Evolutionary conservation across 2,888 invertebrate genomes (phyloP), one percentile per base, ranked within the genome.

Genomic region (Cabera pusaria): DNA sequence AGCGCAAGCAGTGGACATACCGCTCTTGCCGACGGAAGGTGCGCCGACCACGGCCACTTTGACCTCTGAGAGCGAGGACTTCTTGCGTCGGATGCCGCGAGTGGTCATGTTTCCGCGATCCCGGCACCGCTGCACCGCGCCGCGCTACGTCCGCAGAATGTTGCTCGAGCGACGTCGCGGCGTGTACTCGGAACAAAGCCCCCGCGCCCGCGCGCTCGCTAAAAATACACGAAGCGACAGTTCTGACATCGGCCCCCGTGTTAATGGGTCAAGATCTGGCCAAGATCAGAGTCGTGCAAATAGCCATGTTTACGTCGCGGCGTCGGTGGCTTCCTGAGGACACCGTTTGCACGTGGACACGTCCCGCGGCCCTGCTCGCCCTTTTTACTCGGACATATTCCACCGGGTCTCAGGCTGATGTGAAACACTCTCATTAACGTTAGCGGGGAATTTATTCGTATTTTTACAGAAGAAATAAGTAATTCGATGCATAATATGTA

Each of bases 31-130:
- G 52, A 97, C 97, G 49, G 95, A 94, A 6, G 96, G 95, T 38
- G 96, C 96, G 37, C 97, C 97, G 54, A 97, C 90, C 57, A 97
- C 95, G 21, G 95, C 96, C 61, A 97, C 94, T 90, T 97, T 97
- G 54, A 97, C 95, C 89, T 97, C 97, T 44, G 95, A 93, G 49
- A 97, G 90, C 58, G 96, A 94, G 23, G 96, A 96, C 84, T 97
- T 97, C 90, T 97, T 97, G 63, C 96, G 92, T 58, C 96, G 91
- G 56, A 97, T 96, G 26, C 95, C 95, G 64, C 95, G 92, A 56
- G 95, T 93, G 62, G 95, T 92, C 93, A 93, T 93, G 56, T 51
- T 66, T 19, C 18, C 27, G 63, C 56, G 56, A 40, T 66, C 23
- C 18, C 27, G 63, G 56, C 56, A 40, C 59, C 66, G 10, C 21